Evolutionary conservation across 1,140 invertebrate species (phyloP).

Genomic region (Brevipalpus yothersi): DNA sequence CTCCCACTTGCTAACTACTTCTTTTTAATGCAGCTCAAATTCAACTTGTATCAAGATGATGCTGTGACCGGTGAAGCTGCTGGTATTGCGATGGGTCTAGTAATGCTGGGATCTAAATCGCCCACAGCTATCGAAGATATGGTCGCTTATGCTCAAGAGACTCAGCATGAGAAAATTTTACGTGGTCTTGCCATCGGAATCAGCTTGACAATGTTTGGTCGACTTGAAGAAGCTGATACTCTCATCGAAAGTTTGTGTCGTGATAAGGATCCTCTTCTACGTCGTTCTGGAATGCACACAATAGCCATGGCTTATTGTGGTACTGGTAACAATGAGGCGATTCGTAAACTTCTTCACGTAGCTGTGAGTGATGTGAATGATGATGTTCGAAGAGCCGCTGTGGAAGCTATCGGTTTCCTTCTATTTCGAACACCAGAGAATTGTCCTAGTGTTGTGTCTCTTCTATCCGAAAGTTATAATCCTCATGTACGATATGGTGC

Average conservation of each 20-base stretch:
- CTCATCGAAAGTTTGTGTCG: slow-evolving; percentile 60
- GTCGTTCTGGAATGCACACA: slow-evolving; percentile 88
- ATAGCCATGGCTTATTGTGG: slow-evolving; percentile 96
- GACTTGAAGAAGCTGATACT: slow-evolving; percentile 80
- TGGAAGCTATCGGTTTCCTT: slow-evolving; percentile 87
- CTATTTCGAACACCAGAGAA: slow-evolving; percentile 86
- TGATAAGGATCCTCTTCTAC: slow-evolving; percentile 48
- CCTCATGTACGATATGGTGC: slow-evolving; percentile 96
- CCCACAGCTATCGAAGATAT: slow-evolving; percentile 74
- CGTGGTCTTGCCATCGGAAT: slow-evolving; percentile 85
- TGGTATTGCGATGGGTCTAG: slow-evolving; percentile 91
- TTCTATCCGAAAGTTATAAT: slow-evolving; percentile 94
- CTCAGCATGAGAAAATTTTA: slow-evolving; percentile 94
- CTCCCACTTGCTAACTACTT: too few relatives aligned
- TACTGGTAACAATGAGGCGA: slow-evolving; percentile 87
- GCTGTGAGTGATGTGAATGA: slow-evolving; percentile 97
- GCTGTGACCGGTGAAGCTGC: slow-evolving; percentile 95
- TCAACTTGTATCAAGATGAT: slow-evolving; percentile 93
- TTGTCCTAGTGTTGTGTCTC: slow-evolving; percentile 81
- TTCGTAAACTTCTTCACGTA: slow-evolving; percentile 75
- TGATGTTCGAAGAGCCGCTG: slow-evolving; percentile 88
- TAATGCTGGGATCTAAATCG: slow-evolving; percentile 85
- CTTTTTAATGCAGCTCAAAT: slow-evolving; percentile 44
- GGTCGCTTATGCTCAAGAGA: slow-evolving; percentile 70
- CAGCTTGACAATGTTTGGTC: slow-evolving; percentile 84